A percentile compares a stretch with the other conserved stretches of the same genome.
Evolutionary conservation across 2,888 invertebrate species (phyloP).

Genomic region (Sericinus montela): DNA sequence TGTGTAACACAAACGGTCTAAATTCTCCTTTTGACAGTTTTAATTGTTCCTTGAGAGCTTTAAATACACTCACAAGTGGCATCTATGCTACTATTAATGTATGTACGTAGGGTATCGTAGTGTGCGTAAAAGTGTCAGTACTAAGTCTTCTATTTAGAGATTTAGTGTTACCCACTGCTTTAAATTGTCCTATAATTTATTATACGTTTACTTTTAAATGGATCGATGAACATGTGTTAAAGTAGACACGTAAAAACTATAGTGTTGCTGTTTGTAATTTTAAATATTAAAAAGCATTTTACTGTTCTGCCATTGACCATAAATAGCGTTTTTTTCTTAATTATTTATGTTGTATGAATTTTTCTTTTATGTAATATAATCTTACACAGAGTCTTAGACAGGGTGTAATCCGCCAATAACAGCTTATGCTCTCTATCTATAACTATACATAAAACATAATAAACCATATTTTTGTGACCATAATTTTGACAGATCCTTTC

Average conservation of each 20-base stretch:
- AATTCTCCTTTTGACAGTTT: conserved; percentile 48
- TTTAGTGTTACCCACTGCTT: conserved; percentile 32
- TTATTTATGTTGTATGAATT: too few species aligned
- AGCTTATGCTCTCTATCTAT: too few species aligned
- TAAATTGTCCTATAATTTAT: conserved; percentile 24
- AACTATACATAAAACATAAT: too few species aligned
- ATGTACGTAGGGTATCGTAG: conserved; percentile 34
- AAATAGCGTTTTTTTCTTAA: too few species aligned
- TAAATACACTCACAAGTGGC: conserved; percentile 54
- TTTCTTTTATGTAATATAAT: too few species aligned
- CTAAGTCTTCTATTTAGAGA: conserved; percentile 35
- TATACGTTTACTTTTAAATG: conserved; percentile 26
- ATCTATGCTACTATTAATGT: conserved; percentile 59
- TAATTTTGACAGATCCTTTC: too few species aligned
- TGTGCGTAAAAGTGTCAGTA: conserved; percentile 37
- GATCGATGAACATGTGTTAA: conserved; percentile 31
- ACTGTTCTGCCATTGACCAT: too few species aligned
- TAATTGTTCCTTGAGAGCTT: conserved; percentile 50
- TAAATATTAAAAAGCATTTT: too few species aligned
- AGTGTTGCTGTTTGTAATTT: neutral
- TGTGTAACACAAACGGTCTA: conserved; percentile 39
- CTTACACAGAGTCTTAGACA: too few species aligned
- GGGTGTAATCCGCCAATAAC: too few species aligned
- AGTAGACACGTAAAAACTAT: conserved; percentile 6
- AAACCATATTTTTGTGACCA: too few species aligned